These are phyloP conservation scores for Dolichotis patagonum DNA, from an alignment of 2,113 vertebrate species.

Conservation along the genomic window DNA sequence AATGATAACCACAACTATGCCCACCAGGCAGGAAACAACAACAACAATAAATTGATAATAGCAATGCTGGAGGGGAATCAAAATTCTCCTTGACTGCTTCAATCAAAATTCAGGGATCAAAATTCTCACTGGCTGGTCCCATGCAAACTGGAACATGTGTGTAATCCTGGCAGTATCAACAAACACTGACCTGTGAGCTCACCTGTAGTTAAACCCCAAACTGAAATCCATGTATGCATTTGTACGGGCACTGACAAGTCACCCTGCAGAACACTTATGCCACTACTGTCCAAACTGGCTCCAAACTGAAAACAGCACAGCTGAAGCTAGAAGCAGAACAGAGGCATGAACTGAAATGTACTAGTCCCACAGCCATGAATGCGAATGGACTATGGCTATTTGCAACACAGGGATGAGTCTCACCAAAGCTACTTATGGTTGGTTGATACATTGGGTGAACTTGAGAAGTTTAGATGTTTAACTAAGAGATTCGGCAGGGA, in stretches of 20 bases:
- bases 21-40: background rate
- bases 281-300: background rate
- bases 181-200: no score
- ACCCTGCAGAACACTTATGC: no score
- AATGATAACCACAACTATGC: background rate
- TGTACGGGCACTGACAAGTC: no score
- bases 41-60: background rate
- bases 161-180: background rate
- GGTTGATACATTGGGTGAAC: no score
- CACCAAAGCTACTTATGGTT: no score
- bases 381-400: background rate
- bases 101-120: background rate
- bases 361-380: accelerated
- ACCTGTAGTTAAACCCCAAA: no score
- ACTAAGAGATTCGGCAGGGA: no score
- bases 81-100: background rate
- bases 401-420: accelerated
- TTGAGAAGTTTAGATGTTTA: no score
- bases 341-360: background rate
- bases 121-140: background rate
- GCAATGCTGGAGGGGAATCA: background rate
- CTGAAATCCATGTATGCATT: background rate
- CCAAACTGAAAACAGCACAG: background rate
- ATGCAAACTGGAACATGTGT: background rate
- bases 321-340: background rate